These are phyloP conservation scores for Acanthurus leucopareius DNA, from an alignment of 2,797 vertebrate species.

Conservation along the genomic window DNA sequence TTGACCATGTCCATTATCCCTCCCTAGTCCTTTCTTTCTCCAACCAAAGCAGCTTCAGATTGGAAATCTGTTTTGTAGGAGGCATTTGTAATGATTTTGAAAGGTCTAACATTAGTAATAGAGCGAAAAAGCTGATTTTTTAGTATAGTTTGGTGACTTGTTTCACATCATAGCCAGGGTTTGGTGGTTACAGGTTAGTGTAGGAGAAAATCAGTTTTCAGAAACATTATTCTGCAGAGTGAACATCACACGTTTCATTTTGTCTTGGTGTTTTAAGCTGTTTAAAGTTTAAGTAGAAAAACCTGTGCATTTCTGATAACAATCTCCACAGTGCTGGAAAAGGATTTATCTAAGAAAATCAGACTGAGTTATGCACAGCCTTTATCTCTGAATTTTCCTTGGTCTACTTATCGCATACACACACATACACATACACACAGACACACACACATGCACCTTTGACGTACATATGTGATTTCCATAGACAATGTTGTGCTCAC, in stretches of 20 bases:
- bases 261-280: not conserved
- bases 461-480: not conserved
- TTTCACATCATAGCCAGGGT: not conserved
- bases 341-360: not conserved
- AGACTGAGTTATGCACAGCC: not conserved
- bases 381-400: constrained; percentile 1
- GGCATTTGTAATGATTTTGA: not conserved
- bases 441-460: too few relatives aligned
- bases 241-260: not conserved
- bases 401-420: not conserved
- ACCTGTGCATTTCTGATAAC: not conserved
- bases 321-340: not conserved
- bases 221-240: not conserved
- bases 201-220: constrained; percentile 2
- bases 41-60: not conserved
- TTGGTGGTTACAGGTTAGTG: not conserved
- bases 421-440: too few relatives aligned
- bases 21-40: not conserved
- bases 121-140: not conserved
- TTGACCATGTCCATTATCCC: not conserved
- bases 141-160: not conserved
- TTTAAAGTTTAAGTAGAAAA: not conserved
- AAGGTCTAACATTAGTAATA: not conserved
- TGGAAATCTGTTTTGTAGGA: not conserved
- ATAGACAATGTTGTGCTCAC: not conserved